Percentiles rank a stretch among this genome's conserved stretches.
These are phyloP conservation scores for Chaenogobius annularis DNA, from an alignment of 2,113 vertebrate genomes.

Conservation along the genomic window DNA sequence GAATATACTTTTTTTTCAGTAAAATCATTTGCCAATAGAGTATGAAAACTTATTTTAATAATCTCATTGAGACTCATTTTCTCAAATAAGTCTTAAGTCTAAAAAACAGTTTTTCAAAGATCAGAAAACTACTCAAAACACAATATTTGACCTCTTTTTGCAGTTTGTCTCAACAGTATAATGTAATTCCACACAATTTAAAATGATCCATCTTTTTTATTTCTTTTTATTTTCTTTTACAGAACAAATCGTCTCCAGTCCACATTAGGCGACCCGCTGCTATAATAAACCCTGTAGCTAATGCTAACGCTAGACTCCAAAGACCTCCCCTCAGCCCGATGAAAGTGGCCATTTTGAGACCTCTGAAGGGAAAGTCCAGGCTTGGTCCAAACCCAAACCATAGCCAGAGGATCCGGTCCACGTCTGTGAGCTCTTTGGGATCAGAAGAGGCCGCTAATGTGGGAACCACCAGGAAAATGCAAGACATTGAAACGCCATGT, in stretches of 20 bases:
- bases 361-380: constrained; percentile 15
- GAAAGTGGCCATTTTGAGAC: constrained; percentile 39
- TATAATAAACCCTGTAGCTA: constrained; percentile 18
- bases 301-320: constrained; percentile 21
- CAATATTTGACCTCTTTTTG: background rate
- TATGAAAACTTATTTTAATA: no score
- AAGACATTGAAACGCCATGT: background rate
- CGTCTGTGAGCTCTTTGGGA: constrained; percentile 24
- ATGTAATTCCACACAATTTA: background rate
- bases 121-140: no score
- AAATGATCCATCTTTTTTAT: background rate
- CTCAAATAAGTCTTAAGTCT: no score
- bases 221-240: constrained; percentile 1
- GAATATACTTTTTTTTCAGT: no score
- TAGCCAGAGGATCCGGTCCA: constrained; percentile 18
- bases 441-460: constrained; percentile 20
- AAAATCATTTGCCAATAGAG: no score
- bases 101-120: no score
- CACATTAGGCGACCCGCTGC: constrained; percentile 28
- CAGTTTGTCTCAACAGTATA: background rate
- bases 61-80: no score
- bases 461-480: constrained; percentile 2
- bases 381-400: background rate
- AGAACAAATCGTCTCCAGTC: constrained; percentile 27
- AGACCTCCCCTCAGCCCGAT: constrained; percentile 35